These are phyloP conservation scores for Nothoprocta pentlandii DNA, from an alignment of 2,113 vertebrate genomes.

Conservation along the genomic window DNA sequence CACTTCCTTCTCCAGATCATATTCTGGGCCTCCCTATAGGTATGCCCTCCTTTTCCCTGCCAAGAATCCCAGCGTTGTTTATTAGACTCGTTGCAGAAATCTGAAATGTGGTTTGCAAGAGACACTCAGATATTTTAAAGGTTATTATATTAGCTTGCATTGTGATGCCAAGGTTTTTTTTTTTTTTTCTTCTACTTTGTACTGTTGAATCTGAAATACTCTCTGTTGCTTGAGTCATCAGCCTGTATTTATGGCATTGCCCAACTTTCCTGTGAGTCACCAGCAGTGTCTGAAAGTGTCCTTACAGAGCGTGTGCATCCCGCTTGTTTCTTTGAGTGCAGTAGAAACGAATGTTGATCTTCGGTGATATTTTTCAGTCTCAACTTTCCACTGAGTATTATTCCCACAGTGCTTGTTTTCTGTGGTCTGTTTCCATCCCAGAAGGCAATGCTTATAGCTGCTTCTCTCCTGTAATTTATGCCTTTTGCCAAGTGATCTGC, in stretches of 20 bases:
- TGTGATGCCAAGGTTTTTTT: not conserved
- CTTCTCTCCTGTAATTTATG: not conserved
- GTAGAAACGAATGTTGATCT: not conserved
- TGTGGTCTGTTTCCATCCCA: not conserved
- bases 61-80: not conserved
- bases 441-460: not conserved
- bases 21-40: slow-evolving; percentile 93
- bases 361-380: not conserved
- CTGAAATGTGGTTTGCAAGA: not conserved
- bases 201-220: not conserved
- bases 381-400: not conserved
- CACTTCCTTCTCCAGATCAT: slow-evolving; percentile 86
- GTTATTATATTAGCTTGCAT: not conserved
- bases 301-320: not conserved
- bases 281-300: not conserved
- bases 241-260: not conserved
- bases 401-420: not conserved
- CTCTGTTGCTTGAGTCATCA: not conserved
- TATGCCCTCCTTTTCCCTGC: slow-evolving; percentile 66
- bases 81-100: not conserved
- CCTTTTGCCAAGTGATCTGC: not conserved
- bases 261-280: not conserved
- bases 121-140: not conserved
- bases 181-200: not conserved
- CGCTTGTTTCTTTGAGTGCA: not conserved